A percentile compares a stretch with the other conserved stretches of the same genome.
Conservation (phyloP, 2,113 vertebrate species). For the Varanus salvator region DNA sequence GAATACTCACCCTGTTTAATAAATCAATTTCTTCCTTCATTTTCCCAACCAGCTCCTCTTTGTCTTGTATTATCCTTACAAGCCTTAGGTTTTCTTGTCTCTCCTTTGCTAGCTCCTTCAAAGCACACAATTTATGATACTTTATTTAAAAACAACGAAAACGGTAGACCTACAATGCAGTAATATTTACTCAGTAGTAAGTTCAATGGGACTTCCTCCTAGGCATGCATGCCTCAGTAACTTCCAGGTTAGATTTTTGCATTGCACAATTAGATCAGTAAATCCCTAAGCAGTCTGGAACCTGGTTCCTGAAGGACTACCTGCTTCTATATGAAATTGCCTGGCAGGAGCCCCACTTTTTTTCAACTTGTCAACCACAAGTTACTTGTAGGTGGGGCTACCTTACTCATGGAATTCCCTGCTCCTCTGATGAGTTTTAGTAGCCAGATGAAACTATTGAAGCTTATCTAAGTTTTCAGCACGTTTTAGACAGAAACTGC, state of each 20-base stretch:
- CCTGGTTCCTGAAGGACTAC: neutral
- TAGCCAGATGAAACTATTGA: neutral
- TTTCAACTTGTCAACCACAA: neutral
- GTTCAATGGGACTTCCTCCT: no score
- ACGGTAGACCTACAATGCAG: neutral
- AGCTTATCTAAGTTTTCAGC: neutral
- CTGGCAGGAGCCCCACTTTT: neutral
- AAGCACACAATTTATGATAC: slow-evolving; percentile 17
- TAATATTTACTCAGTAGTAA: neutral
- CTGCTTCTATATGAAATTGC: neutral
- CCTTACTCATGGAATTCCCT: neutral
- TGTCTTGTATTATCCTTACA: slow-evolving; percentile 88
- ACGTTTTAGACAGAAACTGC: neutral
- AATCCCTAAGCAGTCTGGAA: neutral
- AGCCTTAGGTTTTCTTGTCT: slow-evolving; percentile 88
- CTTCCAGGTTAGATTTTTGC: neutral
- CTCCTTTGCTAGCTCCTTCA: slow-evolving; percentile 89
- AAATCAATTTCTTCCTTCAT: slow-evolving; percentile 97
- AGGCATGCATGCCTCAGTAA: no score
- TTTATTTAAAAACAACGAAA: neutral
- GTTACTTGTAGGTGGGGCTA: neutral
- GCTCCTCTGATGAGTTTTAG: neutral
- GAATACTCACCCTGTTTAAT: slow-evolving; percentile 91
- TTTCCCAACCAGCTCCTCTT: slow-evolving; percentile 92
- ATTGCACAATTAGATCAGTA: neutral